Evolutionary conservation across 2,113 vertebrate genomes (phyloP).

Genomic region (Nyctibius bracteatus): DNA sequence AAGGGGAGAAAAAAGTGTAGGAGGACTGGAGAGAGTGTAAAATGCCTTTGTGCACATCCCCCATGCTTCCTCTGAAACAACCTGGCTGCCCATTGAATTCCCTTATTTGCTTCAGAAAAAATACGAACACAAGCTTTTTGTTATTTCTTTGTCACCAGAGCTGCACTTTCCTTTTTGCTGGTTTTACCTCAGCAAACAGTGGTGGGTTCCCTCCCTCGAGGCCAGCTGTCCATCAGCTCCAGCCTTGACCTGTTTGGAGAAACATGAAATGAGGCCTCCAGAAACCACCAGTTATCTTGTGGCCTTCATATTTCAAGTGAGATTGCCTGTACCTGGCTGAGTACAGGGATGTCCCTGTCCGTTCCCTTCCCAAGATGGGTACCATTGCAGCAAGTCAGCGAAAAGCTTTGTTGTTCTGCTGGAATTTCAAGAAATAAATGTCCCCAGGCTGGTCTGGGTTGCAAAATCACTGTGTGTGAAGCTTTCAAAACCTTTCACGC

Average conservation of each 20-base stretch:
- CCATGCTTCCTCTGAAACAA: neutral
- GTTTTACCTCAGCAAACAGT: neutral
- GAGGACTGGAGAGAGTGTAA: neutral
- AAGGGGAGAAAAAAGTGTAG: neutral
- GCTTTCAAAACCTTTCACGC: neutral
- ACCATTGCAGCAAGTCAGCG: neutral
- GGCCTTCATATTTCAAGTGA: neutral
- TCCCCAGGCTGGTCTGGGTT: neutral
- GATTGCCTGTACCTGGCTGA: neutral
- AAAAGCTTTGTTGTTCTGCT: neutral
- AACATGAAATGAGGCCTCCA: neutral
- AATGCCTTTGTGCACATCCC: neutral
- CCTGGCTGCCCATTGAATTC: neutral
- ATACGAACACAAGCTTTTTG: neutral
- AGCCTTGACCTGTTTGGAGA: neutral
- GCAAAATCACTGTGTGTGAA: neutral
- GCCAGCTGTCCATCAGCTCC: neutral
- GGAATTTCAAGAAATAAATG: slow-evolving; percentile 32
- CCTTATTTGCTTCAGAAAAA: neutral
- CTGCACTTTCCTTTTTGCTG: neutral
- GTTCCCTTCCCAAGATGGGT: neutral
- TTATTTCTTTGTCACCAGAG: neutral
- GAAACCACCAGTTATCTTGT: neutral
- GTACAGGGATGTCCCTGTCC: too few species aligned
- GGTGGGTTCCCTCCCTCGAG: neutral